A percentile compares a stretch with the other conserved stretches of the same genome.
These are phyloP conservation scores for Dendrolimus punctatus DNA, from an alignment of 1,140 invertebrate species.

Conservation along the genomic window DNA sequence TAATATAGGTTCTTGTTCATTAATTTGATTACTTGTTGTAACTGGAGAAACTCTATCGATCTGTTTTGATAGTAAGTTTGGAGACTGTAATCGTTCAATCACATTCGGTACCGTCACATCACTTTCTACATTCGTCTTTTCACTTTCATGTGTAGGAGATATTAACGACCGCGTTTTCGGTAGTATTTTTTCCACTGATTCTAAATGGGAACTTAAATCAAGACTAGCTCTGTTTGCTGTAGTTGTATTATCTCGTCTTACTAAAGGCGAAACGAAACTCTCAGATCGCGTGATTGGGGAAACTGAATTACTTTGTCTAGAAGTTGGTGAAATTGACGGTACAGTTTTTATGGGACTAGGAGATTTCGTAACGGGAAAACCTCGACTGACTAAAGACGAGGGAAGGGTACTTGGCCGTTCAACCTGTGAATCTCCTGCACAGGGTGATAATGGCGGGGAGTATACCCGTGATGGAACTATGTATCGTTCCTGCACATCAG, in stretches of 20 bases:
- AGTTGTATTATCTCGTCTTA: conserved; percentile 33
- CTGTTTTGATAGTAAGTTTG: conserved; percentile 22
- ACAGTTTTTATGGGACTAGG: conserved; percentile 61
- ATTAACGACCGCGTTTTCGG: conserved; percentile 25
- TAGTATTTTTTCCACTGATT: conserved; percentile 25
- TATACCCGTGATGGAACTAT: conserved; percentile 59
- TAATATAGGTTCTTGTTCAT: conserved; percentile 16
- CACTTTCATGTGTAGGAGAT: conserved; percentile 28
- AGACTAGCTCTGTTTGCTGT: conserved; percentile 27
- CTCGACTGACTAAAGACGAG: conserved; percentile 46
- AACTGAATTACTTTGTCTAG: conserved; percentile 45
- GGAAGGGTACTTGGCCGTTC: conserved; percentile 57
- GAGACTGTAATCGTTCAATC: conserved; percentile 24
- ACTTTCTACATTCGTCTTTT: conserved; percentile 19
- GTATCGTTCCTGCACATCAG: conserved; percentile 47
- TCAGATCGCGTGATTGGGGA: conserved; percentile 25
- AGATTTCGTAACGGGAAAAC: conserved; percentile 47
- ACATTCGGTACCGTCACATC: conserved; percentile 13
- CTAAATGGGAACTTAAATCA: conserved; percentile 14
- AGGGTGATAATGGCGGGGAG: conserved; percentile 56
- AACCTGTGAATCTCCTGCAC: conserved; percentile 45
- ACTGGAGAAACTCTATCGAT: conserved; percentile 26
- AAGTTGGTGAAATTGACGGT: conserved; percentile 40
- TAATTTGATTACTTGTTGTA: conserved; percentile 8
- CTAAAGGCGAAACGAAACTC: conserved; percentile 23